phyloP scores from a whole-genome alignment of 2,888 invertebrate species.

The Agrotis puta region DNA sequence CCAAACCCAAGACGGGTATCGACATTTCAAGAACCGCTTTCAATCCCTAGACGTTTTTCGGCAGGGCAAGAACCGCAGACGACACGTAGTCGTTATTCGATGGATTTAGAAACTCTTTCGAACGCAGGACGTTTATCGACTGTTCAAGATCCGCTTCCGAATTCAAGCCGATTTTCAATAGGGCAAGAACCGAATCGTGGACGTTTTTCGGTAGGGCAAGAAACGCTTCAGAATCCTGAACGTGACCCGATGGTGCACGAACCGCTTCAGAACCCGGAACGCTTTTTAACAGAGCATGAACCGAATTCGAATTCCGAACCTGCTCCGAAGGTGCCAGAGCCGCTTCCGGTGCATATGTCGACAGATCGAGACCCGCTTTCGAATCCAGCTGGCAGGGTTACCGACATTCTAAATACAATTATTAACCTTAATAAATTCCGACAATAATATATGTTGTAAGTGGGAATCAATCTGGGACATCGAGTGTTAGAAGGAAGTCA shows the following conservation, averaged over 20 bases:
- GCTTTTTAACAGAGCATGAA: conserved; percentile 7
- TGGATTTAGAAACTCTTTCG: no score
- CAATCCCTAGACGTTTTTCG: neutral
- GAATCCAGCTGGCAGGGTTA: conserved; percentile 72
- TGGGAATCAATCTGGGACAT: neutral
- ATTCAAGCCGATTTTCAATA: neutral
- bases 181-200: neutral
- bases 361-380: neutral
- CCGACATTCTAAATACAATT: conserved; percentile 71
- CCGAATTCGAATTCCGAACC: conserved; percentile 53
- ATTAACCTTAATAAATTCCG: conserved; percentile 14
- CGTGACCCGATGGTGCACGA: neutral
- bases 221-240: neutral
- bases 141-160: neutral
- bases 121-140: no score
- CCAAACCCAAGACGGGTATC: neutral
- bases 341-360: neutral
- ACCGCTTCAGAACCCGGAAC: neutral
- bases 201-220: neutral
- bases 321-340: neutral
- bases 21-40: neutral
- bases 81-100: no score
- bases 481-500: neutral
- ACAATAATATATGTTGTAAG: conserved; percentile 6
- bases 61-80: no score